These are phyloP conservation scores for Syngnathus acus DNA, from an alignment of 2,797 vertebrate species.

Conservation along the genomic window DNA sequence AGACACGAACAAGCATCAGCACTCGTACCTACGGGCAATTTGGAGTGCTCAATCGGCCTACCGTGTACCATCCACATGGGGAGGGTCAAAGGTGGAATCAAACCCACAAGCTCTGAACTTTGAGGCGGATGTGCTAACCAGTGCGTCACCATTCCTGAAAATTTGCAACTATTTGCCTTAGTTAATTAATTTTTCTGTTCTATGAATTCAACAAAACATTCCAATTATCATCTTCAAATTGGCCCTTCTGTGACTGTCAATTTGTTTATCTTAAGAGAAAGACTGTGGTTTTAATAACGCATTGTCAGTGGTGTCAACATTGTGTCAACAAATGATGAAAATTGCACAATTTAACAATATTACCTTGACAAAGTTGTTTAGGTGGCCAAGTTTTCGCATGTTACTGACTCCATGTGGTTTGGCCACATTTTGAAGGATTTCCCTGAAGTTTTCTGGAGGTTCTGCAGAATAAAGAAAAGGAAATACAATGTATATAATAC, in stretches of 20 bases:
- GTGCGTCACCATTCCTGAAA: no score
- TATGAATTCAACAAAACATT: slow-evolving; percentile 2
- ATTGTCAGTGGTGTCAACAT: background rate
- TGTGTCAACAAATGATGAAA: background rate
- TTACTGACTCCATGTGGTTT: slow-evolving; percentile 96
- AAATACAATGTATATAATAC: slow-evolving; percentile 41
- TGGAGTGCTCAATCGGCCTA: no score
- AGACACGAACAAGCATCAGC: no score
- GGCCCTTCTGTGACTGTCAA: background rate
- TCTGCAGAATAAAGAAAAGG: slow-evolving; percentile 65
- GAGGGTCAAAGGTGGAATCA: no score
- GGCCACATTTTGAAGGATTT: slow-evolving; percentile 98
- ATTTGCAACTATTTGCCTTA: background rate
- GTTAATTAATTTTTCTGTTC: slow-evolving; percentile 2
- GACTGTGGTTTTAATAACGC: background rate
- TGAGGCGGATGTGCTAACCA: no score
- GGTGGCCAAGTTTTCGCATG: slow-evolving; percentile 97
- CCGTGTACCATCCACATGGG: no score
- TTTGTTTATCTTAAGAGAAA: background rate
- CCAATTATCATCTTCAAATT: background rate
- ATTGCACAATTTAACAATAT: slow-evolving; percentile 12
- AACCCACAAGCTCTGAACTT: no score
- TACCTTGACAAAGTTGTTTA: slow-evolving; percentile 99
- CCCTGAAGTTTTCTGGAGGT: slow-evolving; percentile 91
- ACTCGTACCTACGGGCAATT: no score